Evolutionary conservation across 2,888 invertebrate genomes (phyloP).

Genomic region (Epinotia demarniana): DNA sequence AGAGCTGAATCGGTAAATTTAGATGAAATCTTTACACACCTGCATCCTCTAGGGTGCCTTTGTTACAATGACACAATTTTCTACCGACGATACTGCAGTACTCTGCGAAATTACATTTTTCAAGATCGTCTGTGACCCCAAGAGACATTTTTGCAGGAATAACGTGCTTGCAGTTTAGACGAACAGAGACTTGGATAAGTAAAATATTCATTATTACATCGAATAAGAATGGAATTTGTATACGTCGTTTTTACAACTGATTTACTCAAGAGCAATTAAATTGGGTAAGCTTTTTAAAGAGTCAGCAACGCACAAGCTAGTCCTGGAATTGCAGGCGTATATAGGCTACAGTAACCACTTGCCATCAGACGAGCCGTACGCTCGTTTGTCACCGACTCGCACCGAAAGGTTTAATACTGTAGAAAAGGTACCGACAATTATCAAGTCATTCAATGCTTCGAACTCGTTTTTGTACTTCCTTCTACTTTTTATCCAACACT

Average conservation of each 20-base stretch:
- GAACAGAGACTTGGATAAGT: background rate
- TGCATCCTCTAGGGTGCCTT: slow-evolving; percentile 20
- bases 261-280: too few species aligned
- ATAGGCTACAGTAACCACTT: too few species aligned
- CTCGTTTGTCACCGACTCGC: too few species aligned
- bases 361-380: too few species aligned
- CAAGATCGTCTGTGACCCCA: background rate
- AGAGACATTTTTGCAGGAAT: background rate
- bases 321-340: too few species aligned
- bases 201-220: too few species aligned
- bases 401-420: background rate
- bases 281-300: too few species aligned
- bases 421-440: background rate
- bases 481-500: slow-evolving; percentile 1
- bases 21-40: slow-evolving; percentile 32
- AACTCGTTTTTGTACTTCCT: background rate
- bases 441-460: background rate
- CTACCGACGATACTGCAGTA: background rate
- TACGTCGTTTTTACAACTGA: too few species aligned
- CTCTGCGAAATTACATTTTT: slow-evolving; percentile 17
- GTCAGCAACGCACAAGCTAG: too few species aligned
- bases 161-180: background rate
- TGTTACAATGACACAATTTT: slow-evolving; percentile 27
- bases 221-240: background rate
- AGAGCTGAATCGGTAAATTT: slow-evolving; percentile 37